These are phyloP conservation scores for Enteromius afrohamiltoni DNA, from an alignment of 2,797 vertebrate species.

Conservation along the genomic window DNA sequence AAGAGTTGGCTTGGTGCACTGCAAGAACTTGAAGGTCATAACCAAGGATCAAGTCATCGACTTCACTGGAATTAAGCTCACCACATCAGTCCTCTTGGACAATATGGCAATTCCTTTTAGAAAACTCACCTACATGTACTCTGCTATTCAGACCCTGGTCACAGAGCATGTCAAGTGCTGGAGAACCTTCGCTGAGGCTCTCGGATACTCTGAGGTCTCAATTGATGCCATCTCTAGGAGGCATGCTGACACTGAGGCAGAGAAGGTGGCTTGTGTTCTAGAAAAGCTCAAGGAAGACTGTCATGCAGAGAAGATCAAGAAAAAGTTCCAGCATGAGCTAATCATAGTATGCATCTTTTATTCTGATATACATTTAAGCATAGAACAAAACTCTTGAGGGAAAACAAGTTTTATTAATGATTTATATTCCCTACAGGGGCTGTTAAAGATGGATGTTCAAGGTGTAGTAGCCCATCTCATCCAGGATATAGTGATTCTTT, in stretches of 20 bases:
- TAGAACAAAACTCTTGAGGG: background rate
- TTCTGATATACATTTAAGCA: background rate
- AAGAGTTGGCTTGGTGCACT: slow-evolving; percentile 90
- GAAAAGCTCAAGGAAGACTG: slow-evolving; percentile 97
- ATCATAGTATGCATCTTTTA: slow-evolving; percentile 81
- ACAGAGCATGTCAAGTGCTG: slow-evolving; percentile 87
- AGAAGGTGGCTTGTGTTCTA: slow-evolving; percentile 88
- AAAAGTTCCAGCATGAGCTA: slow-evolving; percentile 92
- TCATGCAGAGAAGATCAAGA: slow-evolving; percentile 83
- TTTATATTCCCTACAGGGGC: slow-evolving; percentile 77
- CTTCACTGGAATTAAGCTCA: slow-evolving; percentile 79
- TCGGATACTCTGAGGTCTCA: slow-evolving; percentile 84
- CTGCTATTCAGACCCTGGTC: slow-evolving; percentile 88
- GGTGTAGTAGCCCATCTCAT: slow-evolving; percentile 84
- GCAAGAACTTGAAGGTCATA: slow-evolving; percentile 92
- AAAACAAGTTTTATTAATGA: background rate
- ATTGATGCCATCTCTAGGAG: slow-evolving; percentile 78
- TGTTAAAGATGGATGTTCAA: slow-evolving; percentile 92
- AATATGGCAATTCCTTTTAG: slow-evolving; percentile 90
- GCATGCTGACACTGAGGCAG: slow-evolving; percentile 81
- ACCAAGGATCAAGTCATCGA: slow-evolving; percentile 89
- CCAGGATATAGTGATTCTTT: slow-evolving; percentile 90
- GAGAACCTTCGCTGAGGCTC: slow-evolving; percentile 85
- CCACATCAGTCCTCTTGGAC: slow-evolving; percentile 84
- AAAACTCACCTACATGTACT: slow-evolving; percentile 96